Evolutionary conservation across 1,140 invertebrate genomes (phyloP), one percentile per base, ranked within the genome.

Genomic region (Formica selysi): DNA sequence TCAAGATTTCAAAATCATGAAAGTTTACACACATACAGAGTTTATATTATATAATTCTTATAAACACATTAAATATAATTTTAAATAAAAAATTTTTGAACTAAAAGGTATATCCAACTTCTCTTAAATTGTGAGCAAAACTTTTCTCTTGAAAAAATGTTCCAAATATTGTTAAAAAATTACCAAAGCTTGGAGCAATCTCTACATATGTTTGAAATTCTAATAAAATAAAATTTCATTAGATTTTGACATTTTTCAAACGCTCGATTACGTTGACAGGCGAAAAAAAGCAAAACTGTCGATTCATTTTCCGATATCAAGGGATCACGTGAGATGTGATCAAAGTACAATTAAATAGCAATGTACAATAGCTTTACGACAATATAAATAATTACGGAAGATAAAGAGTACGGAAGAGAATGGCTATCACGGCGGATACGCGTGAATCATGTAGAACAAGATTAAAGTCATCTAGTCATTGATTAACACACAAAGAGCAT

Each of bases 401-500:
- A 68, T 54, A 68, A 54, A 67, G 11, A 19, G n/a, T 10, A 26
- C 48, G 16, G 8, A 11, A 19, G 10, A 73, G 51, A 59, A 48
- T 29, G 11, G 29, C 6, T 41, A 19, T 32, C 32, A 8, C 22
- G 22, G 10, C 44, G 48, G 36, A 44, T 44, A 16, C 32, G 54
- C 44, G 19, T 81, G 67, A 81, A 61, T 81, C 79, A 81, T 22
- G 44, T 32, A 11, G 64, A 54, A 6, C n/a, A 1, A 26, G 29
- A 19, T 13, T 61, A 32, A 32, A 41, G 38, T 59, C 79, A 44
- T 19, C 41, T 73, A 59, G 32, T 81, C 51, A 8, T n/a, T 3
- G 2, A 59, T 81, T 44, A 61, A 83, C 68, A 73, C n/a, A 81
- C 22, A 29, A 61, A 74, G 54, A 32, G 68, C 54, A 36, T n/a